Base-by-base conservation (phyloP, 2,113 vertebrate species). In the Lichenostomus cassidix region DNA sequence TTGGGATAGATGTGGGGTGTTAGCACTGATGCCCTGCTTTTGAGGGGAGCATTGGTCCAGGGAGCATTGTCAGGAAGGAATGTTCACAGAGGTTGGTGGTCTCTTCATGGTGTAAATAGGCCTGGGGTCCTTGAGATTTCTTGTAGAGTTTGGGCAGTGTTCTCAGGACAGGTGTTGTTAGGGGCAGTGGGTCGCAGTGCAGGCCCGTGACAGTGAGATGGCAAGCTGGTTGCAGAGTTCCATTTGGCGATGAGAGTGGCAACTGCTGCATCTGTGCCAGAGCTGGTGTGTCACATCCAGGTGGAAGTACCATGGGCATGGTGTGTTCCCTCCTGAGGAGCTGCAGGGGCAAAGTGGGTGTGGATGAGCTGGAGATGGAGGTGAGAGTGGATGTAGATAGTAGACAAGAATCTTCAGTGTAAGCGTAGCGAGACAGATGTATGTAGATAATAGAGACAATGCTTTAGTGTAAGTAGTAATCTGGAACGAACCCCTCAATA, bases 121-220 rank as follows among this genome's bases (percentile, higher is more conserved):
- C 14, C 27, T 6, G 15, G 28, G 1, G 10, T 49, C 9, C 3
- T 23, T 1, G 1, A 28, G 35, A 23, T 41, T 28, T 3, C 15
- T 49, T 2, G 1, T 4, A 18, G 5, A 2, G 3, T 4, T 27
- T 42, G 13, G 13, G 14, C 39, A 18, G 5, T 55, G 20, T 49
- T 33, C 3, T 27, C 3, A 21, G 25, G 42, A 10, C 6, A 10
- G 5, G 6, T 16, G 12, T 25, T 4, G 3, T 3, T 33, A 10
- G 13, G 22, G 8, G 6, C 6, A 0, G 0, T 46, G 50, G 29
- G 8, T 31, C 10, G 2, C 22, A 20, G 8, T 31, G 17, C n/a
- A 39, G 39, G 8, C 11, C 18, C 5, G 15, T 18, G 15, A 53
- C 8, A 35, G 0, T 23, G 37, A 11, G 9, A 22, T 29, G 25